These are phyloP conservation scores for Deilephila elpenor DNA, from an alignment of 2,888 invertebrate species.

Conservation along the genomic window DNA sequence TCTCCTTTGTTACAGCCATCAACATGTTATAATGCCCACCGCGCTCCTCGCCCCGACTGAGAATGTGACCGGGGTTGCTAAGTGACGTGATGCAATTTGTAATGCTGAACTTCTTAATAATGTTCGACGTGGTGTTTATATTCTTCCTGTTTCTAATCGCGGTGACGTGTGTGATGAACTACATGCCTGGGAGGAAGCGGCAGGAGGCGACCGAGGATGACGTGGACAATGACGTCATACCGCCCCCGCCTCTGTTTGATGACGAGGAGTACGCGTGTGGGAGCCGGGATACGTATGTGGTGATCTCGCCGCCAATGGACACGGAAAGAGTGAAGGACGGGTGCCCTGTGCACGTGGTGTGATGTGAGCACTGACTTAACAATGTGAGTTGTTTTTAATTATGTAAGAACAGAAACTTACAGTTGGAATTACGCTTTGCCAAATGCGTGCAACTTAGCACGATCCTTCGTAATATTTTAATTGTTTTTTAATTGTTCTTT, in stretches of 20 bases:
- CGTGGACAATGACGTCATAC: constrained; percentile 79
- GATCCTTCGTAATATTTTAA: too few relatives aligned
- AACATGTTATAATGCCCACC: constrained; percentile 30
- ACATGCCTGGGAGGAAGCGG: constrained; percentile 87
- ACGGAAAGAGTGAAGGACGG: constrained; percentile 71
- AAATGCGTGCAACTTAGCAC: too few relatives aligned
- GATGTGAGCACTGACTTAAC: constrained; percentile 75
- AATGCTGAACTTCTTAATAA: constrained; percentile 93
- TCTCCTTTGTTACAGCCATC: constrained; percentile 28
- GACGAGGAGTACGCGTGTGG: constrained; percentile 62
- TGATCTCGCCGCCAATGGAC: constrained; percentile 77
- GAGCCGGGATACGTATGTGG: constrained; percentile 80
- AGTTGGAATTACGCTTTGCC: too few relatives aligned
- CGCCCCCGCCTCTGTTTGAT: constrained; percentile 79
- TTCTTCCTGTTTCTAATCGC: constrained; percentile 94
- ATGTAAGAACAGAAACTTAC: too few relatives aligned
- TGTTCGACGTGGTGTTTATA: constrained; percentile 95
- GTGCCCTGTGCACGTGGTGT: constrained; percentile 81
- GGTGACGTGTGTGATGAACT: constrained; percentile 92
- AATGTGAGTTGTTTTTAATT: constrained; percentile 61
- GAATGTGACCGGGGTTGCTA: constrained; percentile 68
- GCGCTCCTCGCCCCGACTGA: constrained; percentile 36
- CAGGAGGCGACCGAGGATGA: constrained; percentile 81
- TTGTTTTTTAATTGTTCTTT: too few relatives aligned
- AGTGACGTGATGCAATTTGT: constrained; percentile 90